These are phyloP conservation scores for Leptodactylus fallax DNA, from an alignment of 2,797 vertebrate genomes.

Conservation along the genomic window DNA sequence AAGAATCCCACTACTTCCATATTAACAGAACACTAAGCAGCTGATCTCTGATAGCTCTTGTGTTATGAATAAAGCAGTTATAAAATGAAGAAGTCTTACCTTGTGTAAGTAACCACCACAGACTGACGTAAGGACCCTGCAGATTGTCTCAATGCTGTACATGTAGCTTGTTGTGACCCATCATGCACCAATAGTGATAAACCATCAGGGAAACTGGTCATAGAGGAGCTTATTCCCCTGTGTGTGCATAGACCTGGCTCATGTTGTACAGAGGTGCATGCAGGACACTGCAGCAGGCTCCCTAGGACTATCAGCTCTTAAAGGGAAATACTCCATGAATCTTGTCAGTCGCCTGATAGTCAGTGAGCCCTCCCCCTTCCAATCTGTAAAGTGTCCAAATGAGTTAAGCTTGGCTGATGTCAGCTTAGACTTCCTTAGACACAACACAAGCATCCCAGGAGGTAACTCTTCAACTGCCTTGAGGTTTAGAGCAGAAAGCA, in stretches of 20 bases:
- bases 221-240: background rate
- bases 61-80: background rate
- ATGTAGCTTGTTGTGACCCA: background rate
- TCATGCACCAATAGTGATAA: background rate
- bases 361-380: conserved; percentile 62
- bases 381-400: conserved; percentile 67
- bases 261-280: background rate
- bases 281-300: background rate
- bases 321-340: conserved; percentile 47
- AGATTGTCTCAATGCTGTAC: background rate
- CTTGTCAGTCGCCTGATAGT: conserved; percentile 50
- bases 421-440: conserved; percentile 68
- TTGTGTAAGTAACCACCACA: conserved; percentile 11
- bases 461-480: conserved; percentile 65
- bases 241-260: background rate
- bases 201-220: background rate
- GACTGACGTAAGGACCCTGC: conserved; percentile 2
- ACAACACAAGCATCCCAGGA: conserved; percentile 37
- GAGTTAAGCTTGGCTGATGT: conserved; percentile 72
- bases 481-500: background rate
- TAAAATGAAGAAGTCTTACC: conserved; percentile 24
- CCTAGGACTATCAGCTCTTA: conserved; percentile 55
- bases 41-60: background rate
- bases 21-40: background rate
- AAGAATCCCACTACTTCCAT: background rate